Conservation (phyloP, 2,888 invertebrate genomes). For the Lasioglossum vierecki region DNA sequence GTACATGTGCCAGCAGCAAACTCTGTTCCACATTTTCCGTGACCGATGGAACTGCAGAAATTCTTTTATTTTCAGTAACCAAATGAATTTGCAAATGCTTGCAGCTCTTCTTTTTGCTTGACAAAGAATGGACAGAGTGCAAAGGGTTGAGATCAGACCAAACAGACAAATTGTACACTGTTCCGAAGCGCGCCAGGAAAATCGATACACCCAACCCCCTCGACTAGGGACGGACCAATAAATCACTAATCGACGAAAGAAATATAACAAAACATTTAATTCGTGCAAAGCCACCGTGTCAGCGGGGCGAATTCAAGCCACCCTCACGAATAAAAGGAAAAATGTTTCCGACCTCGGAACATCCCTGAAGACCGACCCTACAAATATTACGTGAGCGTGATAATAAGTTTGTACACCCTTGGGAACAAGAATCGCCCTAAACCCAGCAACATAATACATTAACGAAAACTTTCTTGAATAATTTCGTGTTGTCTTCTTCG, state of each 20-base stretch:
- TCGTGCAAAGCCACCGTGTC: not conserved
- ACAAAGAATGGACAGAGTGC: not conserved
- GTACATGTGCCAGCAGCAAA: not conserved
- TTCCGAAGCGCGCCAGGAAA: not conserved
- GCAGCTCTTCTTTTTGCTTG: not conserved
- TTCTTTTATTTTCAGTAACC: not conserved
- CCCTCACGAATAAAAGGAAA: not conserved
- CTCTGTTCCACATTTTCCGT: not conserved
- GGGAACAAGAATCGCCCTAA: slow-evolving; percentile 12
- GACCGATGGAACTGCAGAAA: not conserved
- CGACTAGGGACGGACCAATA: not conserved
- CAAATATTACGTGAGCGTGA: slow-evolving; percentile 47
- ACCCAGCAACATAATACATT: slow-evolving; percentile 40
- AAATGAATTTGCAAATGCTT: not conserved
- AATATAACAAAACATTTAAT: slow-evolving; percentile 21
- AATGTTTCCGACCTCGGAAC: not conserved
- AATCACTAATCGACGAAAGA: slow-evolving; percentile 1
- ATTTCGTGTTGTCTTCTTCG: not conserved
- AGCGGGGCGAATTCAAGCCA: not conserved
- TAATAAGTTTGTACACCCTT: slow-evolving; percentile 51
- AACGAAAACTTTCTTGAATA: slow-evolving; percentile 51
- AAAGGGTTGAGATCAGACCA: not conserved
- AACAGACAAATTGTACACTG: slow-evolving; percentile 2
- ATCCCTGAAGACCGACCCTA: slow-evolving; percentile 34
- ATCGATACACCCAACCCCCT: not conserved